Evolutionary conservation across 2,113 vertebrate genomes (phyloP).

Genomic region (Uropsilus gracilis): DNA sequence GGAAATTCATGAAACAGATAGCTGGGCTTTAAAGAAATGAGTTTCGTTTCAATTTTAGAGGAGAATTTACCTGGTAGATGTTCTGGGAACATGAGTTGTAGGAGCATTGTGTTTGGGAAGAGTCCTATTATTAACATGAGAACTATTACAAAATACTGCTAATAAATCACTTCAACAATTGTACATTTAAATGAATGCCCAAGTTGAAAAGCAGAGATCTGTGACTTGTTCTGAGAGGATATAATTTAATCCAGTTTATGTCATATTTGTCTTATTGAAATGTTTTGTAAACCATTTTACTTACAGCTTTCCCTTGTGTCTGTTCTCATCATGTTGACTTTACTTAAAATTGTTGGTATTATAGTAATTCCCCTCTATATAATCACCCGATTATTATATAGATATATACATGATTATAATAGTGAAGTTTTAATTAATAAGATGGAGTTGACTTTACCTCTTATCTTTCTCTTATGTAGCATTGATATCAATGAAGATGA

Average conservation of each 20-base stretch:
- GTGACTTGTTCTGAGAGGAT: not conserved
- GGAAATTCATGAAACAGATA: not conserved
- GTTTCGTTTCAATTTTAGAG: conserved; percentile 4
- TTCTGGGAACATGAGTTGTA: not conserved
- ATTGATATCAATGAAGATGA: conserved; percentile 81
- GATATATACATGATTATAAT: not conserved
- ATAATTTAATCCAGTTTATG: not conserved
- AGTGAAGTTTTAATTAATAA: not conserved
- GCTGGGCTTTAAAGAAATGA: not conserved
- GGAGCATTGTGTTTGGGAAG: not conserved
- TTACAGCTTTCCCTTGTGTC: not conserved
- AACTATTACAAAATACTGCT: not conserved
- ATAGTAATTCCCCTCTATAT: not conserved
- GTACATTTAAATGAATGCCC: not conserved
- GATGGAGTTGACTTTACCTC: not conserved
- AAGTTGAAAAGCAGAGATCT: not conserved
- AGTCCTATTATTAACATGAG: not conserved
- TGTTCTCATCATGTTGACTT: not conserved
- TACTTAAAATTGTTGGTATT: not conserved
- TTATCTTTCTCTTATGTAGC: conserved; percentile 56
- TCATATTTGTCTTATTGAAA: not conserved
- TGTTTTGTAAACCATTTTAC: conserved; percentile 8
- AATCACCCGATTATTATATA: not conserved
- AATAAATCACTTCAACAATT: not conserved
- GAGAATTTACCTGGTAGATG: not conserved